Conservation (phyloP, 2,113 vertebrate species). For the Polypterus bichir region DNA sequence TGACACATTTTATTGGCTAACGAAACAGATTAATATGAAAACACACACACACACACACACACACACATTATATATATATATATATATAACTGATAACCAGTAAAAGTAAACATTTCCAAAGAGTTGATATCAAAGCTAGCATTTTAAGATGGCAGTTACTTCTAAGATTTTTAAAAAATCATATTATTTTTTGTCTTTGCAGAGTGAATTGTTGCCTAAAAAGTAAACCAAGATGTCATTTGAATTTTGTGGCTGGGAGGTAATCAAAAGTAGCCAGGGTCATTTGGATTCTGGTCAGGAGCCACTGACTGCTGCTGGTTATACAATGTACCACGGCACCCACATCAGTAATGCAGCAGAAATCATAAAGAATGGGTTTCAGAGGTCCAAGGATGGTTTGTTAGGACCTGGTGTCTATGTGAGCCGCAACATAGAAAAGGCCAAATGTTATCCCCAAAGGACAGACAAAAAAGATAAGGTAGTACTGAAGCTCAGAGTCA, state of each 20-base stretch:
- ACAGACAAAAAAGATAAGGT: slow-evolving; percentile 17
- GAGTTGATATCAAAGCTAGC: too few species aligned
- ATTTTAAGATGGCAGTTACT: too few species aligned
- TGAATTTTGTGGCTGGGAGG: slow-evolving; percentile 27
- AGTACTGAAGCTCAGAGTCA: slow-evolving; percentile 29
- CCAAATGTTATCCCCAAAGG: slow-evolving; percentile 25
- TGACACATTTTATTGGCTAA: too few species aligned
- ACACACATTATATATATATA: too few species aligned
- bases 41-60: too few species aligned
- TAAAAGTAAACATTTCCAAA: too few species aligned
- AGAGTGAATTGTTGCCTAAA: not conserved
- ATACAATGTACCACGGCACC: slow-evolving; percentile 33
- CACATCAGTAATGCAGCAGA: slow-evolving; percentile 10
- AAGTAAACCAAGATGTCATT: slow-evolving; percentile 10
- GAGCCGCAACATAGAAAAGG: slow-evolving; percentile 30
- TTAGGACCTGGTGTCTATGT: slow-evolving; percentile 30
- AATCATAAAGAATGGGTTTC: slow-evolving; percentile 24
- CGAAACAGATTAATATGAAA: too few species aligned
- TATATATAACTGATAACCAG: too few species aligned
- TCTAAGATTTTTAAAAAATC: too few species aligned
- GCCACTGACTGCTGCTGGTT: slow-evolving; percentile 12
- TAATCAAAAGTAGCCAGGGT: slow-evolving; percentile 10
- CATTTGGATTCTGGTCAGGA: slow-evolving; percentile 13
- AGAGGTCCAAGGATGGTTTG: slow-evolving; percentile 21
- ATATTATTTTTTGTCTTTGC: not conserved